These are phyloP conservation scores for Syngnathoides biaculeatus DNA, from an alignment of 2,113 vertebrate genomes.

Conservation along the genomic window DNA sequence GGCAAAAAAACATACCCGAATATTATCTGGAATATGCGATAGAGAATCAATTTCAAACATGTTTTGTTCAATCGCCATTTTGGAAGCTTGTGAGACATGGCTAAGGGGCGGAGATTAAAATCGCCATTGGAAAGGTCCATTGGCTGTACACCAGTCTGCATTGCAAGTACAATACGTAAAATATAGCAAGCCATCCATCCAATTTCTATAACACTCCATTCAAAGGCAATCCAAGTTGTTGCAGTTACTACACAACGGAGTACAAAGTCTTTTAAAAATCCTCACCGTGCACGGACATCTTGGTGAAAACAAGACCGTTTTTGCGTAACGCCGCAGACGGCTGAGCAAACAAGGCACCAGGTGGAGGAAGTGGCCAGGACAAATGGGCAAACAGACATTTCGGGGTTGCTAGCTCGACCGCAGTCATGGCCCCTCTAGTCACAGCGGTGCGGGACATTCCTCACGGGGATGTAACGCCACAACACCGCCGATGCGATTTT, in stretches of 20 bases:
- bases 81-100: no score
- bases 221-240: not conserved
- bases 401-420: constrained; percentile 9
- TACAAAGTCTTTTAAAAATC: not conserved
- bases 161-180: no score
- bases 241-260: not conserved
- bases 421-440: constrained; percentile 30
- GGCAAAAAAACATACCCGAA: no score
- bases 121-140: no score
- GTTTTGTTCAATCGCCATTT: no score
- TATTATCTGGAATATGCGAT: no score
- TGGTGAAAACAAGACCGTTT: not conserved
- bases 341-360: not conserved
- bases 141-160: not conserved
- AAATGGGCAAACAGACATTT: constrained; percentile 28
- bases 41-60: no score
- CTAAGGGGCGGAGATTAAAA: no score
- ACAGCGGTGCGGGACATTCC: constrained; percentile 53
- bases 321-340: not conserved
- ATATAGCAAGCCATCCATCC: not conserved
- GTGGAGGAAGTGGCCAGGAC: not conserved
- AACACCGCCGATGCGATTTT: constrained; percentile 31
- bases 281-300: not conserved
- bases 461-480: constrained; percentile 49
- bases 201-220: not conserved